These are phyloP conservation scores for Stramonita haemastoma DNA, from an alignment of 2,888 invertebrate species.

Conservation along the genomic window DNA sequence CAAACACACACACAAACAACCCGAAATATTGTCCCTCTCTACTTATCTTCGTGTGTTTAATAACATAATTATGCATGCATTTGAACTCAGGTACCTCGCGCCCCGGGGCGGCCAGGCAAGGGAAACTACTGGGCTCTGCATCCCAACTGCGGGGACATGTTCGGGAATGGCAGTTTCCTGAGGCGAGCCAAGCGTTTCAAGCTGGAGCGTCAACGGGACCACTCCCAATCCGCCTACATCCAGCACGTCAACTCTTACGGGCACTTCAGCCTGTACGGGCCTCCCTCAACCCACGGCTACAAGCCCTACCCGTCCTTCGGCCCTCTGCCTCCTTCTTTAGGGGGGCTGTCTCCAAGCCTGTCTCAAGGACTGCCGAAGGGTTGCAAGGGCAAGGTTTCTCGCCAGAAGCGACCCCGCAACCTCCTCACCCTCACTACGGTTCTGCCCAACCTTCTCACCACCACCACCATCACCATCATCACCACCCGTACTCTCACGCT, in stretches of 20 bases:
- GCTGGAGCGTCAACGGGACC: conserved; percentile 54
- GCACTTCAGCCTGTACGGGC: conserved; percentile 65
- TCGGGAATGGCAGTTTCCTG: conserved; percentile 77
- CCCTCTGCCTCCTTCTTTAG: conserved; percentile 57
- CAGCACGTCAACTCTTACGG: conserved; percentile 68
- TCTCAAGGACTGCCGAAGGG: not conserved
- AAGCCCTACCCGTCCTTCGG: conserved; percentile 65
- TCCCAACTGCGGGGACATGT: conserved; percentile 76
- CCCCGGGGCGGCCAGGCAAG: conserved; percentile 75
- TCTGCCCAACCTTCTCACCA: not conserved
- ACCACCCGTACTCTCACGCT: conserved; percentile 8
- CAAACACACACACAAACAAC: too few relatives aligned
- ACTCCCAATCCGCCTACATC: conserved; percentile 53
- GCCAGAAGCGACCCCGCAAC: not conserved
- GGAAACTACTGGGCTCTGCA: conserved; percentile 77
- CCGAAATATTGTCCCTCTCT: too few relatives aligned
- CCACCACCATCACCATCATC: conserved; percentile 14
- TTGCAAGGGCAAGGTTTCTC: not conserved
- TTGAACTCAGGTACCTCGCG: conserved; percentile 83
- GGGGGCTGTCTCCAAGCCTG: conserved; percentile 52
- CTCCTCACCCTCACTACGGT: conserved; percentile 34
- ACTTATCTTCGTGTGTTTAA: too few relatives aligned
- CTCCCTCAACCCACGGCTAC: conserved; percentile 55
- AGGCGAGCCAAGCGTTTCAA: conserved; percentile 75
- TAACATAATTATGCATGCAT: too few relatives aligned